Evolutionary conservation across 2,797 vertebrate genomes (phyloP).

Genomic region (Pseudomugil tenellus): DNA sequence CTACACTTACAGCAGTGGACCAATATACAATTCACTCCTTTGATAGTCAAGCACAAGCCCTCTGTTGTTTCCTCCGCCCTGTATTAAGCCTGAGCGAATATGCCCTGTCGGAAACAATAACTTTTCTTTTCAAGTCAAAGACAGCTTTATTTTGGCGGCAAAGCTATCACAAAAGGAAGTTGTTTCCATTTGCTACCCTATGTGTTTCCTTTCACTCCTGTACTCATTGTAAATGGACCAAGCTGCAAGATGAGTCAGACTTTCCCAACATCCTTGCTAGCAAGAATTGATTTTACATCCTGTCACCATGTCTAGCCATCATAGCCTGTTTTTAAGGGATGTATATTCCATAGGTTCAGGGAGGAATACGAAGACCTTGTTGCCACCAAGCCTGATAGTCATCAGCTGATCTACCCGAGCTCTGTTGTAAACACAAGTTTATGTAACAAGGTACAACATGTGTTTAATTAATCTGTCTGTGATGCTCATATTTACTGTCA

Average conservation of each 20-base stretch:
- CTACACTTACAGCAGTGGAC: slow-evolving; percentile 24
- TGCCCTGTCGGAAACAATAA: slow-evolving; percentile 75
- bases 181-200: slow-evolving; percentile 62
- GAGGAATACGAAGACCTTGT: slow-evolving; percentile 11
- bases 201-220: slow-evolving; percentile 55
- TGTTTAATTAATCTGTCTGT: slow-evolving; percentile 4
- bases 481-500: slow-evolving; percentile 17
- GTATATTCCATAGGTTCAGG: slow-evolving; percentile 3
- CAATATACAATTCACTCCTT: slow-evolving; percentile 32
- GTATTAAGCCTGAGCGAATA: slow-evolving; percentile 61
- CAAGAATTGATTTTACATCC: slow-evolving; percentile 65
- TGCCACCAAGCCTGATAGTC: slow-evolving; percentile 12
- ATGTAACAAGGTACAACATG: slow-evolving; percentile 6
- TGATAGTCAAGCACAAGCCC: slow-evolving; percentile 34
- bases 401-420: slow-evolving; percentile 19
- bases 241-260: slow-evolving; percentile 54
- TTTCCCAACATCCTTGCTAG: slow-evolving; percentile 57
- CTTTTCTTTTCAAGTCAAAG: slow-evolving; percentile 56
- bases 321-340: slow-evolving; percentile 33
- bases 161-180: slow-evolving; percentile 58
- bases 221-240: slow-evolving; percentile 55
- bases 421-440: slow-evolving; percentile 11
- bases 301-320: slow-evolving; percentile 48
- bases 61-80: slow-evolving; percentile 35
- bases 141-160: slow-evolving; percentile 62